A percentile compares a stretch with the other conserved stretches of the same genome.
Evolutionary conservation across 2,113 vertebrate species (phyloP).

Genomic region (Mustelus asterias): DNA sequence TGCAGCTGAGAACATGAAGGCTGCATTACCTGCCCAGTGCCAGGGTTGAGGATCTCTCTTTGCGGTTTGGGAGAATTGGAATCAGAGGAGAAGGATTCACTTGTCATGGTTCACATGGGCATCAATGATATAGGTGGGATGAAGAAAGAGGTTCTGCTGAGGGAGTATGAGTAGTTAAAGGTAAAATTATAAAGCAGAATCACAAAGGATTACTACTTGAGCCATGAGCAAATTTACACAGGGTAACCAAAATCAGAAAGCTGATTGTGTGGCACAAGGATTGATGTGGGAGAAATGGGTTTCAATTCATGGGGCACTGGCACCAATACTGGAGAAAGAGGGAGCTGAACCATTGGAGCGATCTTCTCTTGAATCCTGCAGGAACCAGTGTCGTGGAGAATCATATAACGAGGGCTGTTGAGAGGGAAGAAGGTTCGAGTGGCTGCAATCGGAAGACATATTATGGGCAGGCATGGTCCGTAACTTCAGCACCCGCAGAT

Average conservation of each 20-base stretch:
- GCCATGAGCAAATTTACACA: too few relatives aligned
- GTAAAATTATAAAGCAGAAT: too few relatives aligned
- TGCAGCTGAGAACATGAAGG: too few relatives aligned
- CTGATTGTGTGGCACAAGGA: not conserved
- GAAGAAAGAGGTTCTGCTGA: too few relatives aligned
- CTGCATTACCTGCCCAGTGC: too few relatives aligned
- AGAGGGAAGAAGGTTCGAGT: not conserved
- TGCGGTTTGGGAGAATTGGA: too few relatives aligned
- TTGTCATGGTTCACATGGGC: too few relatives aligned
- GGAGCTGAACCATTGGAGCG: not conserved
- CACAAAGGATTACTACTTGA: too few relatives aligned
- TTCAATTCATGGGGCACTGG: not conserved
- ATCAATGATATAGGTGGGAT: too few relatives aligned
- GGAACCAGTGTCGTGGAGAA: not conserved
- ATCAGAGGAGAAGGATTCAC: too few relatives aligned
- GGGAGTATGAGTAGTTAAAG: too few relatives aligned
- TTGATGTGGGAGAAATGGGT: not conserved
- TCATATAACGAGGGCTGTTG: not conserved
- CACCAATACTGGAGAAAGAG: not conserved
- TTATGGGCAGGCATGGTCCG: slow-evolving; percentile 50
- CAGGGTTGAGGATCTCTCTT: too few relatives aligned
- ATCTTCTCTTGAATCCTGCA: not conserved
- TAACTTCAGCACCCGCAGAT: slow-evolving; percentile 76
- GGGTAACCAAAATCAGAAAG: not conserved
- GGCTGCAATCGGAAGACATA: not conserved